These are phyloP conservation scores for Chaetodon auriga DNA, from an alignment of 2,113 vertebrate genomes.

Conservation along the genomic window DNA sequence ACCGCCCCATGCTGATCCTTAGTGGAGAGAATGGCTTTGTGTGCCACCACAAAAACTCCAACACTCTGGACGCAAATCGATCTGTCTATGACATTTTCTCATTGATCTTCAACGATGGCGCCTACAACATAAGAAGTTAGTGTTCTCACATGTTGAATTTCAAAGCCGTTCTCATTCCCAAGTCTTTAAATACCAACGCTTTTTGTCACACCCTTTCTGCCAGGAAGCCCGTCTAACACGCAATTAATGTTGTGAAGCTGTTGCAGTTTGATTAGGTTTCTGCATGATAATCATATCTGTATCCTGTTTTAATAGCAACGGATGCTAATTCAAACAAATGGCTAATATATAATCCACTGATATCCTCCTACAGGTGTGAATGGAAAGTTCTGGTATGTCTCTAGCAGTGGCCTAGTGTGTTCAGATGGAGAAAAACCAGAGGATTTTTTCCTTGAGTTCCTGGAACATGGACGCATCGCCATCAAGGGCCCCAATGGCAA, in stretches of 20 bases:
- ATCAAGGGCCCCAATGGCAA: conserved; percentile 91
- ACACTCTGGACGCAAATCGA: conserved; percentile 93
- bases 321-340: background rate
- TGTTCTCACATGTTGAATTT: background rate
- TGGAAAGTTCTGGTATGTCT: conserved; percentile 93
- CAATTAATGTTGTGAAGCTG: too few relatives aligned
- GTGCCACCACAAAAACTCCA: conserved; percentile 93
- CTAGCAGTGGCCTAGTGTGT: conserved; percentile 89
- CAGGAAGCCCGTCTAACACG: too few relatives aligned
- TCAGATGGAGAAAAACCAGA: conserved; percentile 92
- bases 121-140: conserved; percentile 94
- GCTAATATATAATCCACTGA: background rate
- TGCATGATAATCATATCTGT: background rate
- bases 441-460: conserved; percentile 95
- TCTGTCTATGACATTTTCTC: conserved; percentile 94
- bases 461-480: conserved; percentile 90
- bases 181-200: too few relatives aligned
- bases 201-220: too few relatives aligned
- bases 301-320: background rate
- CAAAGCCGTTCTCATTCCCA: too few relatives aligned
- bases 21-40: conserved; percentile 94
- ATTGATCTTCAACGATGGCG: conserved; percentile 91
- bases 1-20: conserved; percentile 94
- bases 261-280: too few relatives aligned
- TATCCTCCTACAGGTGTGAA: conserved; percentile 83